Evolutionary conservation across 2,797 vertebrate species (phyloP).

Genomic region (Protonibea diacanthus): DNA sequence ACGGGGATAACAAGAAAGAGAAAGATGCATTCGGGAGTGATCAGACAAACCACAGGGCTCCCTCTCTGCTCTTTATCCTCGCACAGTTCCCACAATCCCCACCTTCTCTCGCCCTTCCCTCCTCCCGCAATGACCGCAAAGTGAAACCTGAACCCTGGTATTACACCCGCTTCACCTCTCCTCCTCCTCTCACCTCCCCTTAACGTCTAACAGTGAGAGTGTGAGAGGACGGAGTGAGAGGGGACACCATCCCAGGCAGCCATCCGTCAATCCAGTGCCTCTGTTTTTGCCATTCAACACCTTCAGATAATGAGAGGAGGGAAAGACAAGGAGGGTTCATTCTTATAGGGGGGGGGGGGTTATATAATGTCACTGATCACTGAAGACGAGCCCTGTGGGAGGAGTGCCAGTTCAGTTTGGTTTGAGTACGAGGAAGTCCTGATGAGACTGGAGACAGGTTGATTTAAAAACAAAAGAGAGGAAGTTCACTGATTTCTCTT

Average conservation of each 20-base stretch:
- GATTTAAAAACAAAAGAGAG: conserved; percentile 53
- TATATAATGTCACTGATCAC: conserved; percentile 63
- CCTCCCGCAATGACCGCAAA: conserved; percentile 77
- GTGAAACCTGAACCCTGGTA: conserved; percentile 85
- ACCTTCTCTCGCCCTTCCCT: conserved; percentile 70
- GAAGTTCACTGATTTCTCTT: conserved; percentile 60
- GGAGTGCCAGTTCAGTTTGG: conserved; percentile 29
- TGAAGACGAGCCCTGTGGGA: conserved; percentile 39
- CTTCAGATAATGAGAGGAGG: conserved; percentile 61
- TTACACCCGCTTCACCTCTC: conserved; percentile 71
- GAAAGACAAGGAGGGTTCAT: conserved; percentile 68
- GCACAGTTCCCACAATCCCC: conserved; percentile 74
- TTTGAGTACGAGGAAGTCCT: conserved; percentile 11
- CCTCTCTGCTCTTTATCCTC: conserved; percentile 77
- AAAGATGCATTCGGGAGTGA: conserved; percentile 76
- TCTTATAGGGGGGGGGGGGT: conserved; percentile 38
- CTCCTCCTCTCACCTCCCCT: conserved; percentile 24
- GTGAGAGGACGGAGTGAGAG: conserved; percentile 66
- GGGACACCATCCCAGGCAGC: conserved; percentile 46
- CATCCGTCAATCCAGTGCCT: conserved; percentile 57
- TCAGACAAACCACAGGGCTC: conserved; percentile 77
- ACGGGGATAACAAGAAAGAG: conserved; percentile 69
- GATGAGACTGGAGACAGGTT: conserved; percentile 23
- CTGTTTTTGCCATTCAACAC: conserved; percentile 68
- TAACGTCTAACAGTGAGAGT: conserved; percentile 62